Conservation (phyloP, 2,113 vertebrate species). For the Tetrax tetrax region DNA sequence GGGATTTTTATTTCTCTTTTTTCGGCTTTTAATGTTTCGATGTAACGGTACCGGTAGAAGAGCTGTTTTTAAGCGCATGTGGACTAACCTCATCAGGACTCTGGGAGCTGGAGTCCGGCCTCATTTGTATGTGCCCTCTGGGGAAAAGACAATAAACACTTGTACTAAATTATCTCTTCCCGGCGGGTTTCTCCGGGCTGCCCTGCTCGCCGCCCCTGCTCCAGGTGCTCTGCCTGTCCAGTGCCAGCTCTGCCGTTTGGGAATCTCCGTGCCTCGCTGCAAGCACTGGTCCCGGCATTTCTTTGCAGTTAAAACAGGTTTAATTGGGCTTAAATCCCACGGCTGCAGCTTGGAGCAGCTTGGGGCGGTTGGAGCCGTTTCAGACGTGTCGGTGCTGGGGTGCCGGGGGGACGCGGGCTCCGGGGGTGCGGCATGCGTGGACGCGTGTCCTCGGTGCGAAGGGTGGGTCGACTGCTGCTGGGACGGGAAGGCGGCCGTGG, state of each 20-base stretch:
- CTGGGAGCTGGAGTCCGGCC: background rate
- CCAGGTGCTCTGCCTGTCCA: background rate
- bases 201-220: background rate
- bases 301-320: background rate
- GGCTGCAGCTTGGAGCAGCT: background rate
- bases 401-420: background rate
- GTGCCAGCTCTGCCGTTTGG: too few species aligned
- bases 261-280: too few species aligned
- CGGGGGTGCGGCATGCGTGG: background rate
- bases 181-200: rapidly evolving
- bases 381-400: background rate
- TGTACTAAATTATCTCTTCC: constrained; percentile 52
- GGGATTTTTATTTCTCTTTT: background rate
- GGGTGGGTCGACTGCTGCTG: background rate
- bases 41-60: constrained; percentile 16
- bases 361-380: too few species aligned
- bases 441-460: rapidly evolving
- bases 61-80: constrained; percentile 66
- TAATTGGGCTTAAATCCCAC: background rate
- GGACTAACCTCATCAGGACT: constrained; percentile 45
- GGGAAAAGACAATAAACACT: constrained; percentile 70
- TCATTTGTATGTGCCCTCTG: constrained; percentile 10
- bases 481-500: too few species aligned
- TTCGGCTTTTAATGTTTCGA: constrained; percentile 27
- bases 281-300: rapidly evolving